Evolutionary conservation across 2,797 vertebrate species (phyloP).

Genomic region (Xerus rutilus): DNA sequence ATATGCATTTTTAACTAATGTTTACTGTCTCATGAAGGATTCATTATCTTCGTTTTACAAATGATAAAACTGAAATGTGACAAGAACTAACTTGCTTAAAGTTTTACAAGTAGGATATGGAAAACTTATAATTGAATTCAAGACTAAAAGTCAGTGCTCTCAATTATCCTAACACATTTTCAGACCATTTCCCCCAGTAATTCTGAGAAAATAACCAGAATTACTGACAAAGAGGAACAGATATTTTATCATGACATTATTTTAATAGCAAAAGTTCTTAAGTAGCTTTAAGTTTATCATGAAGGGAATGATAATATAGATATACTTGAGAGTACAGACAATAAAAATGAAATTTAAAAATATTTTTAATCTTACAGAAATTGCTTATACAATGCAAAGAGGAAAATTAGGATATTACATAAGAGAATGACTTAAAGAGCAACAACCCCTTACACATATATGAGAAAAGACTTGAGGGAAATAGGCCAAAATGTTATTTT

Average conservation of each 20-base stretch:
- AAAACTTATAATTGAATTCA: background rate
- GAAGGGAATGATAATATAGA: conserved; percentile 5
- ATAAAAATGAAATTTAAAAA: background rate
- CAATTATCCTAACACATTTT: background rate
- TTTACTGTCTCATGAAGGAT: background rate
- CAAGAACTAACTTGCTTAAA: background rate
- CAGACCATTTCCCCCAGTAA: background rate
- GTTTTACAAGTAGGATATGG: background rate
- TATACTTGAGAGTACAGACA: conserved; percentile 23
- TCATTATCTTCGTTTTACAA: conserved; percentile 1
- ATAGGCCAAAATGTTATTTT: conserved; percentile 22
- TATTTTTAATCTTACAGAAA: conserved; percentile 41
- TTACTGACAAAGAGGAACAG: background rate
- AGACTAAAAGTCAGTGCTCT: background rate
- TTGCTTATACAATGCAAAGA: conserved; percentile 33
- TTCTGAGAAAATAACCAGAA: conserved; percentile 39
- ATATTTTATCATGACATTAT: conserved; percentile 47
- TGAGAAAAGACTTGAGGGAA: conserved; percentile 3
- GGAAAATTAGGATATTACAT: conserved; percentile 18
- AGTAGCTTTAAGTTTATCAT: background rate
- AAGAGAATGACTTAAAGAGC: conserved; percentile 25
- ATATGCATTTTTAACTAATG: conserved; percentile 9
- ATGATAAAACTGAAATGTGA: background rate
- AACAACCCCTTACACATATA: background rate
- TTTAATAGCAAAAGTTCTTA: conserved; percentile 17